Conservation (phyloP, 2,113 vertebrate genomes). For the Nothocercus julius region DNA sequence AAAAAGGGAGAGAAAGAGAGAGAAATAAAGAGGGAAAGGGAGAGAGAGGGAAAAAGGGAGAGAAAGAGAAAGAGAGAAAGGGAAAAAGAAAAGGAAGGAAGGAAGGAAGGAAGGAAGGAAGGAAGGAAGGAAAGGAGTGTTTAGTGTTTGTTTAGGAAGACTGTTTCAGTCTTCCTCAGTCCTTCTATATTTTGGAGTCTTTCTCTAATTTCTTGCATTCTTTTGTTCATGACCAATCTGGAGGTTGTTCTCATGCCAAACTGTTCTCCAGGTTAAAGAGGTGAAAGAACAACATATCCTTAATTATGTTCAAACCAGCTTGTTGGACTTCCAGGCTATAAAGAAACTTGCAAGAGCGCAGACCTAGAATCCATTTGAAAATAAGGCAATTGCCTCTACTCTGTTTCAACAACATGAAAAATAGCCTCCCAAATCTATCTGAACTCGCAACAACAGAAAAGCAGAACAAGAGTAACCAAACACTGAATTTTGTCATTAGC, state of each 20-base stretch:
- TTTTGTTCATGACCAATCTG: neutral
- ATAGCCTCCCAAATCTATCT: neutral
- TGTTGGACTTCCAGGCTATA: neutral
- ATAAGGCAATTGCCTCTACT: neutral
- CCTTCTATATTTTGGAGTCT: neutral
- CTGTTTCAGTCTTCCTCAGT: neutral
- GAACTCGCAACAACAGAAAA: neutral
- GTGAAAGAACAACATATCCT: constrained; percentile 12
- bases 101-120: too few species aligned
- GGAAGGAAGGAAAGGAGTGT: too few species aligned
- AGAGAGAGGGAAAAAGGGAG: too few species aligned
- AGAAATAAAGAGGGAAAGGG: too few species aligned
- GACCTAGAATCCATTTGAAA: neutral
- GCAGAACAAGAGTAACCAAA: neutral
- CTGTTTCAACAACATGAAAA: neutral
- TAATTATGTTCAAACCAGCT: constrained; percentile 8
- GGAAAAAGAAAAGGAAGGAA: too few species aligned
- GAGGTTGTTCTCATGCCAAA: constrained; percentile 3
- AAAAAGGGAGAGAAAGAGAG: too few species aligned
- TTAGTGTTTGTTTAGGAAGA: neutral
- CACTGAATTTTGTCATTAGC: neutral
- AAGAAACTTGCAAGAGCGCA: neutral
- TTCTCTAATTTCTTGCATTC: constrained; percentile 36
- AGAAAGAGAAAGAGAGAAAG: too few species aligned
- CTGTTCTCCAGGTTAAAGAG: constrained; percentile 43